A percentile compares a stretch with the other conserved stretches of the same genome.
Evolutionary conservation across 2,113 vertebrate genomes (phyloP).

Genomic region (Himantopus leucocephalus): DNA sequence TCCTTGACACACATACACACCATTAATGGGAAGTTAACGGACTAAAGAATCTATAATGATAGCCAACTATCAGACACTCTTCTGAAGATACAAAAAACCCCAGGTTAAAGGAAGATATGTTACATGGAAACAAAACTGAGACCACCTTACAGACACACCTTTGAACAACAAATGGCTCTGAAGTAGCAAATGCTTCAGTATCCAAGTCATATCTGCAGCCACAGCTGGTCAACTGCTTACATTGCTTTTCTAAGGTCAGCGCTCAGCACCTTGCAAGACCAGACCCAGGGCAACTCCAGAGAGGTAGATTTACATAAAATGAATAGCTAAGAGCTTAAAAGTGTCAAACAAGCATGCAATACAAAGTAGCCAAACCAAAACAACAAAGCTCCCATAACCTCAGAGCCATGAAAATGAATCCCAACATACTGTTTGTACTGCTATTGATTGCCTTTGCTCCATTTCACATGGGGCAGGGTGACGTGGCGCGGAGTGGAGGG

Average conservation of each 20-base stretch:
- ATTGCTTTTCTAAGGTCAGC: not conserved
- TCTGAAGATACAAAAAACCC: not conserved
- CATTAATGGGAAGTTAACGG: not conserved
- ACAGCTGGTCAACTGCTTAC: not conserved
- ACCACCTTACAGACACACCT: not conserved
- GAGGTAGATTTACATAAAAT: not conserved
- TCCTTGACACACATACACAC: not conserved
- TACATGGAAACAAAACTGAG: not conserved
- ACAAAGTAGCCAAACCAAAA: not conserved
- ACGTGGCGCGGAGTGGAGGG: not conserved
- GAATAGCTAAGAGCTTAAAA: not conserved
- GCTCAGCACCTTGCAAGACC: not conserved
- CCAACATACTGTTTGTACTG: not conserved
- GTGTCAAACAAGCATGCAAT: not conserved
- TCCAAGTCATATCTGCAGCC: not conserved
- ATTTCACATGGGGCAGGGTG: not conserved
- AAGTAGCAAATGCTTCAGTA: not conserved
- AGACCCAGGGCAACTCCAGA: not conserved
- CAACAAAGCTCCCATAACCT: not conserved
- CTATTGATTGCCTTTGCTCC: not conserved
- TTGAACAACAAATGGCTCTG: not conserved
- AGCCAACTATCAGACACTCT: not conserved
- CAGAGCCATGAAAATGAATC: not conserved
- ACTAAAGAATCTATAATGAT: not conserved
- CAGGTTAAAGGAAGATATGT: not conserved